A percentile compares a stretch with the other conserved stretches of the same genome.
Evolutionary conservation across 1,140 invertebrate species (phyloP).

Genomic region (Coelopa frigida): DNA sequence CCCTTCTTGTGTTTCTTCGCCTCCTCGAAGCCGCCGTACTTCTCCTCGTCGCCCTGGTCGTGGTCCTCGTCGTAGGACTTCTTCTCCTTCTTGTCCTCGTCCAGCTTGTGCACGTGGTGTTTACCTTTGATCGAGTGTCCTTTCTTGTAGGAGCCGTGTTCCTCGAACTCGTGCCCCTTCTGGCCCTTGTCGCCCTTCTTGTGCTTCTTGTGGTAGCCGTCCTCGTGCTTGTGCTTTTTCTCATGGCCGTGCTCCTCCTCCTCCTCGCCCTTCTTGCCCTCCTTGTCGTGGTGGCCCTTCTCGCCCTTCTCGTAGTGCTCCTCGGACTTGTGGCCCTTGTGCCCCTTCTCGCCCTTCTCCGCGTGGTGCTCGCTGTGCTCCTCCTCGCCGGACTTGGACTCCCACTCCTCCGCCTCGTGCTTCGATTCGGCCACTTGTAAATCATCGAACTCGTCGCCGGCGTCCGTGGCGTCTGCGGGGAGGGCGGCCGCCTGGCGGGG

Average conservation of each 20-base stretch:
- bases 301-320: conserved; percentile 46
- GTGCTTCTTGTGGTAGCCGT: conserved; percentile 63
- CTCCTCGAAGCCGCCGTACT: conserved; percentile 61
- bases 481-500: too few species aligned
- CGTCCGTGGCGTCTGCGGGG: background rate
- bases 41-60: conserved; percentile 64
- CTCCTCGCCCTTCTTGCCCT: conserved; percentile 63
- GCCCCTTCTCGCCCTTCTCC: conserved; percentile 52
- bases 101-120: conserved; percentile 66
- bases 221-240: conserved; percentile 67
- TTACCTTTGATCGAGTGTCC: conserved; percentile 73
- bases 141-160: conserved; percentile 62
- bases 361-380: conserved; percentile 53
- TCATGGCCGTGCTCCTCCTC: conserved; percentile 66
- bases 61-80: conserved; percentile 77
- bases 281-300: conserved; percentile 64
- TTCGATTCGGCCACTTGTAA: conserved; percentile 37
- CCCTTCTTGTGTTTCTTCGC: conserved; percentile 63
- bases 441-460: conserved; percentile 17
- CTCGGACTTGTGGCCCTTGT: conserved; percentile 36
- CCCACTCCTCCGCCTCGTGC: conserved; percentile 28
- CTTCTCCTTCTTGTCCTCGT: conserved; percentile 76
- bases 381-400: conserved; percentile 47
- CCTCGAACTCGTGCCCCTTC: conserved; percentile 57
- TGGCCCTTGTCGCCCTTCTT: conserved; percentile 68